Evolutionary conservation across 2,113 vertebrate species (phyloP).

Genomic region (Empidonax traillii): DNA sequence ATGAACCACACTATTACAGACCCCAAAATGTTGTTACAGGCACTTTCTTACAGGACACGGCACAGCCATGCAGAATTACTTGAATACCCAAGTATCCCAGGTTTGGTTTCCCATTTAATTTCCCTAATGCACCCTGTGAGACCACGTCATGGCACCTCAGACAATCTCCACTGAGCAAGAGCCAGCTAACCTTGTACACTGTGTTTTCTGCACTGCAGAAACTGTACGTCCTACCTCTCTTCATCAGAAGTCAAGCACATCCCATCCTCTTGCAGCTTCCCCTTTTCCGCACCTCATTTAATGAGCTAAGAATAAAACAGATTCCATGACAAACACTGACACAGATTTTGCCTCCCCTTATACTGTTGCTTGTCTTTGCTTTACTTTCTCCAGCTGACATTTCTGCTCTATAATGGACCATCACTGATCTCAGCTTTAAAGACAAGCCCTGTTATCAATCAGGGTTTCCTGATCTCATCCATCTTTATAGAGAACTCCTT

Average conservation of each 20-base stretch:
- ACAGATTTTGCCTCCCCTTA: neutral
- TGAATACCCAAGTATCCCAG: neutral
- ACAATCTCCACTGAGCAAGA: neutral
- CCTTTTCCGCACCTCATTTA: neutral
- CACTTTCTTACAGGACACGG: neutral
- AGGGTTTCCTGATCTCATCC: neutral
- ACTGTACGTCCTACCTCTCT: neutral
- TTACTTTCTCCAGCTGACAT: neutral
- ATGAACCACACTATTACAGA: neutral
- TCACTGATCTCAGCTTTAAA: neutral
- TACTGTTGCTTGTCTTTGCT: neutral
- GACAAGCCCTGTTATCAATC: neutral
- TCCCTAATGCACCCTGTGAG: neutral
- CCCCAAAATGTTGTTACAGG: neutral
- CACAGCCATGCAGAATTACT: neutral
- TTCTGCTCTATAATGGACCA: neutral
- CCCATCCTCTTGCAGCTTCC: neutral
- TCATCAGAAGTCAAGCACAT: neutral
- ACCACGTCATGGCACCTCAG: neutral
- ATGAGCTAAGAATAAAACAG: neutral
- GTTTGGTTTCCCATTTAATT: neutral
- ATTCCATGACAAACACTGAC: neutral
- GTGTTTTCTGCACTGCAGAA: neutral
- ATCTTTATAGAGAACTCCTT: neutral
- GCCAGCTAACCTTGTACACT: rapidly evolving